These are phyloP conservation scores for Melopsittacus undulatus DNA, from an alignment of 2,797 vertebrate genomes.

Conservation along the genomic window DNA sequence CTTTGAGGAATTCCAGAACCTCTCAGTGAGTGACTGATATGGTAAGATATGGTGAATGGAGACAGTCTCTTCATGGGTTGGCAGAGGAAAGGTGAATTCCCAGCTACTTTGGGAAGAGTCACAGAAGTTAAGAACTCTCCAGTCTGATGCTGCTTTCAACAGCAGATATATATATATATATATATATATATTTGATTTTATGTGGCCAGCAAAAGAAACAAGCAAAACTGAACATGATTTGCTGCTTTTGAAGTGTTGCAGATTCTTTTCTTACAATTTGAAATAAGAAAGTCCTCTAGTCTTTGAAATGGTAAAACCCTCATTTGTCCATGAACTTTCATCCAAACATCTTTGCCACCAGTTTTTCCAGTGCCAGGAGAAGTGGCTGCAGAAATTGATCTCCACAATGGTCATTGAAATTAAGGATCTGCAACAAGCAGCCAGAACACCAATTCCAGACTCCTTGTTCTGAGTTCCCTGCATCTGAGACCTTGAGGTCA, in stretches of 20 bases:
- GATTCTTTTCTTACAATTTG: not conserved
- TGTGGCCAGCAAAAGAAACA: not conserved
- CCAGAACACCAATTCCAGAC: not conserved
- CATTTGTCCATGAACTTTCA: not conserved
- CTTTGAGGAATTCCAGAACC: not conserved
- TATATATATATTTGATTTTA: not conserved
- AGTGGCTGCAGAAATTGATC: not conserved
- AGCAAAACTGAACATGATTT: not conserved
- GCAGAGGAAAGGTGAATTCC: not conserved
- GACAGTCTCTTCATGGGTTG: not conserved
- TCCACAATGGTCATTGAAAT: not conserved
- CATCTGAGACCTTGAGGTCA: not conserved
- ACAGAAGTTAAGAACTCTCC: not conserved
- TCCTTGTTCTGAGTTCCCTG: not conserved
- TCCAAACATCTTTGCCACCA: fast-evolving
- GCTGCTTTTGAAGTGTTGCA: not conserved
- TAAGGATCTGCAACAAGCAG: not conserved
- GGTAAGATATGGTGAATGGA: not conserved
- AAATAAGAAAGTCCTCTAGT: not conserved
- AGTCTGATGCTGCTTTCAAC: not conserved
- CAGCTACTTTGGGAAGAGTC: not conserved
- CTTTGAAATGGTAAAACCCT: not conserved
- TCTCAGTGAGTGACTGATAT: not conserved
- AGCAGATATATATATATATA: not conserved
- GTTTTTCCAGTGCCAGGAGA: not conserved